Evolutionary conservation across 2,888 invertebrate species (phyloP).

Genomic region (Crossocerus cetratus): DNA sequence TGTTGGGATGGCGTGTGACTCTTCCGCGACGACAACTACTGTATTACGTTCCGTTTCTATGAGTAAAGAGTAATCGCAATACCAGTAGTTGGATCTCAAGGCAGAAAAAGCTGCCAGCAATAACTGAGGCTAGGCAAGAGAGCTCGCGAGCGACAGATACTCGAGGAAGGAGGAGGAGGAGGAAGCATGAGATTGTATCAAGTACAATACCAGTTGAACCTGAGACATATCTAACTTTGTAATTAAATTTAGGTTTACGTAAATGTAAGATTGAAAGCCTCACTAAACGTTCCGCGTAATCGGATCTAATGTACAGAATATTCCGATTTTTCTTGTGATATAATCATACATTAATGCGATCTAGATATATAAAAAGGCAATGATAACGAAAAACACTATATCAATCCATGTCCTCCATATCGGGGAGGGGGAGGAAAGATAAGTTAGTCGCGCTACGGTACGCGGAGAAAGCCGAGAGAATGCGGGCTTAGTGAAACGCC

Average conservation of each 20-base stretch:
- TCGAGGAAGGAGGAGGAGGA: conserved; percentile 7
- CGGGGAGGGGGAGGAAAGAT: conserved; percentile 52
- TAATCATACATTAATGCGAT: conserved; percentile 75
- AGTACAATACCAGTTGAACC: conserved; percentile 76
- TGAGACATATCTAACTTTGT: conserved; percentile 77
- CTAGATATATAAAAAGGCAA: conserved; percentile 53
- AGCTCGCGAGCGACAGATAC: no score
- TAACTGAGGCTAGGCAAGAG: no score
- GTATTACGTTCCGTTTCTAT: conserved; percentile 9
- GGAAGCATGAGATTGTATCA: conserved; percentile 67
- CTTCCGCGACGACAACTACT: no score
- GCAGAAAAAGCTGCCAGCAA: no score
- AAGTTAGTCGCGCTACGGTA: conserved; percentile 43
- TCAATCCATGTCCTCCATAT: conserved; percentile 65
- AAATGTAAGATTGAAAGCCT: conserved; percentile 59
- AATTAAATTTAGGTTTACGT: conserved; percentile 69
- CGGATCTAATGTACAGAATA: conserved; percentile 74
- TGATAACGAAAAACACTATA: conserved; percentile 45
- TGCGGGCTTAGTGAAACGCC: neutral
- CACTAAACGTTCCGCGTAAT: conserved; percentile 42
- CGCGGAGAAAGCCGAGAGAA: conserved; percentile 3
- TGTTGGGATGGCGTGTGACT: no score
- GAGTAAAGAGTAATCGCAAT: conserved; percentile 13
- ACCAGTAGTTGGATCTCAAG: conserved; percentile 9
- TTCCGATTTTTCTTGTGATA: conserved; percentile 77